Conservation (phyloP, 64 coral and sea anemone genomes). For the Exaiptasia diaphana region DNA sequence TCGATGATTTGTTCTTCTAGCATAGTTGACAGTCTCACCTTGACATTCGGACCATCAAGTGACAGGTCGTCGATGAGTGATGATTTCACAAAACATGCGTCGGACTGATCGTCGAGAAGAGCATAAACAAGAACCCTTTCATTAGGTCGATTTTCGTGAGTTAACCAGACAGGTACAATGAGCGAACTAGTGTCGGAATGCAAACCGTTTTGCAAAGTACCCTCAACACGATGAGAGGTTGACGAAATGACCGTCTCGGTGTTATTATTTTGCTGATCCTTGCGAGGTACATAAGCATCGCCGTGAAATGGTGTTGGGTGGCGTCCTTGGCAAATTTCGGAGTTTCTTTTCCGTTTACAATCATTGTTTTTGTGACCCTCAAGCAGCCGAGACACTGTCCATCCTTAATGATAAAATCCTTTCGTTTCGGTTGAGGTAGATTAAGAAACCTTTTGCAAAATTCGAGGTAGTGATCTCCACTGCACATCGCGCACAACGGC, state of each 20-base stretch:
- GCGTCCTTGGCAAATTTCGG: neutral
- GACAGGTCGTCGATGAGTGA: neutral
- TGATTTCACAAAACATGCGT: conserved; percentile 41
- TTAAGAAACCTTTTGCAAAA: neutral
- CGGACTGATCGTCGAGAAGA: conserved; percentile 56
- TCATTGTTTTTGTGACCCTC: neutral
- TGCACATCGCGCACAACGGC: neutral
- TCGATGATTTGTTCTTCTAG: neutral
- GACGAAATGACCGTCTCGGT: neutral
- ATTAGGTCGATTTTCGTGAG: neutral
- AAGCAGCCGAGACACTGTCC: neutral
- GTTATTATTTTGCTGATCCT: neutral
- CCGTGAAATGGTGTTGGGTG: neutral
- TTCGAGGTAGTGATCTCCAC: neutral
- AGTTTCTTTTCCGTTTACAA: neutral
- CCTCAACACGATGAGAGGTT: neutral
- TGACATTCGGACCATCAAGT: neutral
- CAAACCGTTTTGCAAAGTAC: neutral
- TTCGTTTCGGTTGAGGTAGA: neutral
- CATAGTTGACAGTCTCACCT: neutral
- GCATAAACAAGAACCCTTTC: conserved; percentile 48
- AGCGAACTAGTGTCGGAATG: neutral
- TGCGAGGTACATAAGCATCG: neutral
- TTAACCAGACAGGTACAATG: conserved; percentile 53
- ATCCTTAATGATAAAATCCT: neutral